Evolutionary conservation across 2,797 vertebrate genomes (phyloP), one percentile per base, ranked within the genome.

Genomic region (Ptychobarbus kaznakovi): DNA sequence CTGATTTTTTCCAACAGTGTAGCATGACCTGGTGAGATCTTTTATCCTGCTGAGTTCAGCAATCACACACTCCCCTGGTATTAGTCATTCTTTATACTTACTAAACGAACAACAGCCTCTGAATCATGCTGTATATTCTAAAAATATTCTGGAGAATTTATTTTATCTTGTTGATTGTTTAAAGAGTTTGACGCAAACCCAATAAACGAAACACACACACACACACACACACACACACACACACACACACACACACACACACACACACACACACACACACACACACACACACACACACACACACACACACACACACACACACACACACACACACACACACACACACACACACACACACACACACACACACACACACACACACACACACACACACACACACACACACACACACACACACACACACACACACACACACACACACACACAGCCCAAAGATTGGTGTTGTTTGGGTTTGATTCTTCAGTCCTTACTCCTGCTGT

Each of bases 81-180:
- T 85, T 46, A 70, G 51, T 79, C 65, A 84, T 70, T 7, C 65
- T 79, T 49, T n/a, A 46, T 32, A 65, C 42, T 73, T 44, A 61
- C 12, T 40, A 63, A 73, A 74, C 56, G 42, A 46, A 75, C 38
- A 75, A 46, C 3, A 79, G 18, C 58, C 35, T 38, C 69, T 63
- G 40, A 81, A 81, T 44, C n/a, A 44, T 28, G 6, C 5, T 72
- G 68, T 1, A 16, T 49, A 49, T 32, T 77, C 35, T 16, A 77
- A 49, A 28, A 28, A 38, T 20, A 76, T 35, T 35, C 16, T 8
- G 9, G 22, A 25, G 20, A 40, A 40, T 20, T 20, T 74, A 16
- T 78, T 61, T 78, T n/a, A n/a, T 51, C 28, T 53, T 22, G n/a
- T 56, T 49, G 15, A 4, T 49, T 22, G 18, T 75, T 75, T 53